Base-by-base conservation (phyloP, 2,113 vertebrate genomes). In the pig (Sus scrofa) region DNA sequence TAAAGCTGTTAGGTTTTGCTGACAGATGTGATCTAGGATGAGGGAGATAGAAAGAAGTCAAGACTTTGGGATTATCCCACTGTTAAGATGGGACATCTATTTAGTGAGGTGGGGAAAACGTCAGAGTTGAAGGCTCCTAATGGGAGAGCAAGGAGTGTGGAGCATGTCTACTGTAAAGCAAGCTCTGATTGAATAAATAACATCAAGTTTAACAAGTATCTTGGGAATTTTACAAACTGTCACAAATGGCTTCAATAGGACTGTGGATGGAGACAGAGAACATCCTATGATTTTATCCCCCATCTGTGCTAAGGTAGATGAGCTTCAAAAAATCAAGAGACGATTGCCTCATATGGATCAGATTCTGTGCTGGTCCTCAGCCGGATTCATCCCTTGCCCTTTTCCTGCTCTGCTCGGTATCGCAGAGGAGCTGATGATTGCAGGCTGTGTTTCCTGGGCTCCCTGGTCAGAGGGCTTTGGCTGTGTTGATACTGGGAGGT, bases 251-350 rank as follows among this genome's bases (percentile, higher is more conserved):
- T 87, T 87, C 90, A 44, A 1, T 89, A 12, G 50, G 65, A 81
- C 63, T 88, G 6, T 91, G 83, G 58, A 22, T 85, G 15, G 78
- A 81, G 58, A 79, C 86, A 73, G 54, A 79, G 77, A 91, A 73
- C 37, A 73, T 18, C 20, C 50, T 63, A 14, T 18, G 75, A 70
- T 73, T 58, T 73, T 39, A 62, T 34, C 32, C 52, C 22, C 44
- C 37, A 16, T 54, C 56, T 73, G 52, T 37, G 74, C 90, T 74
- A 20, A 74, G 22, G 18, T 27, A 4, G 50, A 19, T 0, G 0
- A 32, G 34, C 32, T 90, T 65, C 60, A 10, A 1, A 50, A 56
- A 34, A 79, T n/a, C 5, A 6, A 27, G 81, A 74, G n/a, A 22
- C 27, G 19, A 3, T 52, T 0, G 1, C 15, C 50, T 18, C 4